Percentiles rank a stretch among this genome's conserved stretches.
These are phyloP conservation scores for Serripes groenlandicus DNA, from an alignment of 2,888 invertebrate species.

Conservation along the genomic window DNA sequence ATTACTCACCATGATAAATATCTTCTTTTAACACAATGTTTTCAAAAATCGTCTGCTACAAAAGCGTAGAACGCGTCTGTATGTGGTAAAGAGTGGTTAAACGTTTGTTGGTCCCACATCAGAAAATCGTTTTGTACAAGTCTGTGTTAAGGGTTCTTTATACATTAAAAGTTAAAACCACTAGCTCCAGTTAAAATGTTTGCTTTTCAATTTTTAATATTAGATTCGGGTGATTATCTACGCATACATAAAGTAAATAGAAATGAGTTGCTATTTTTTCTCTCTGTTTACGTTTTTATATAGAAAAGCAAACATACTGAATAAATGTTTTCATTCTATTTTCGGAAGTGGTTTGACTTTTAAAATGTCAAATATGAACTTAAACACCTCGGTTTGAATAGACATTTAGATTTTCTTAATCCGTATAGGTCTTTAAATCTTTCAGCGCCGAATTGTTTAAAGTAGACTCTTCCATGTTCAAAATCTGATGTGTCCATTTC, in stretches of 20 bases:
- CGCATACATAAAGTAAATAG: background rate
- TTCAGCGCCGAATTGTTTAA: no score
- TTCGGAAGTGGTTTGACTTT: background rate
- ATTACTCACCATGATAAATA: background rate
- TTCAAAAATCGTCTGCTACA: no score
- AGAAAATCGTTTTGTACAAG: no score
- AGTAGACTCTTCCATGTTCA: no score
- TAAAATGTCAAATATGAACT: background rate
- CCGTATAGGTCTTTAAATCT: no score
- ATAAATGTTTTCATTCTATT: conserved; percentile 18
- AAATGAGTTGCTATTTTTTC: conserved; percentile 18
- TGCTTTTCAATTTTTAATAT: conserved; percentile 15
- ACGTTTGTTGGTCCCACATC: no score
- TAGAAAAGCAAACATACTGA: conserved; percentile 6
- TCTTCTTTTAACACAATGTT: background rate
- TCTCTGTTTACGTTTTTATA: background rate
- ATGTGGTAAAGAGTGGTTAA: no score
- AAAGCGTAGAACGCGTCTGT: no score
- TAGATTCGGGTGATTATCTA: background rate
- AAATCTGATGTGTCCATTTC: no score
- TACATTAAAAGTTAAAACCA: background rate
- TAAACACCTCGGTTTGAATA: background rate
- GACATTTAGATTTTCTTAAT: no score
- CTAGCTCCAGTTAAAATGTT: background rate
- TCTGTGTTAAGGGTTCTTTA: background rate